Evolutionary conservation across 2,888 invertebrate genomes (phyloP), one percentile per base, ranked within the genome.

Genomic region (Cataglyphis livida): DNA sequence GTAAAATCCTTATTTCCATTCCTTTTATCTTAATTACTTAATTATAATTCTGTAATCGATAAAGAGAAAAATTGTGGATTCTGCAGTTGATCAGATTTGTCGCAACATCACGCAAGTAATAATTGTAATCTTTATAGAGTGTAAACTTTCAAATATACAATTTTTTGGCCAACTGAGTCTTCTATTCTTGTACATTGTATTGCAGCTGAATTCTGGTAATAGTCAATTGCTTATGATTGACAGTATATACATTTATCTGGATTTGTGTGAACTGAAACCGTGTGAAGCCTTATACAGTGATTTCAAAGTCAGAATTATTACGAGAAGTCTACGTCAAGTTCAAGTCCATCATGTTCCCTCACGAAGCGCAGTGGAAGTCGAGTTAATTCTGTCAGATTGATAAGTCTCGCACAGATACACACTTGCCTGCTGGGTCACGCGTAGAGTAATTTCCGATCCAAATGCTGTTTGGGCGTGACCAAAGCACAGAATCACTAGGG

Each of bases 341-440:
- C 92, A 91, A 93, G 93, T 93, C 89, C 92, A 90, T 92, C 93
- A 91, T 88, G 91, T 92, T 89, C 88, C 90, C 89, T 92, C 92
- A 92, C 91, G 91, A 92, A 93, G 92, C 93, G 92, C 93, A 93
- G 93, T 93, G 93, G 93, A 93, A 93, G 89, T 93, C 93, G 92
- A 93, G 93, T 93, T 92, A 93, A 92, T 93, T 92, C 89, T 91
- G 91, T 93, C 92, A 92, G 91, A 93, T 91, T 91, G 91, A 90
- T 92, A 93, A 89, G 91, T 93, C 91, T 92, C 91, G 92, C 93
- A 93, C 92, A 93, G 92, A 92, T 90, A 93, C 92, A 92, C 90
- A 92, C 92, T 94, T 94, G 93, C 91, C 94, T 93, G 94, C 94
- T 94, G 94, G 93, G 93, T 94, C 94, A 94, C 94, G 94, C 93